Percentiles rank a stretch among this genome's conserved stretches.
phyloP scores from a whole-genome alignment of 1,140 invertebrate genomes.

The Oryzaephilus surinamensis region DNA sequence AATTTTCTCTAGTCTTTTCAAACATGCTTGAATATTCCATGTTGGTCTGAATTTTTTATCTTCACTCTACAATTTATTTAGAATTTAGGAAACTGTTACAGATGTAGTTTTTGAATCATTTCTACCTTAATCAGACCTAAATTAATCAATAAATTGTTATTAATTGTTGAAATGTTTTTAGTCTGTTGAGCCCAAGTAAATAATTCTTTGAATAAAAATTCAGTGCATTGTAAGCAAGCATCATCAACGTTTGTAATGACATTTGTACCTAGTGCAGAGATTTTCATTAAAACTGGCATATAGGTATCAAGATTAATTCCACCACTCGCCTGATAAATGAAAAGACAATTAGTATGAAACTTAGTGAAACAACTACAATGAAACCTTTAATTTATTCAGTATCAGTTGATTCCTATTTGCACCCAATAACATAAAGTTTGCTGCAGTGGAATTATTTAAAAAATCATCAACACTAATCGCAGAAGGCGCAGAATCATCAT shows the following conservation, averaged over 20 bases:
- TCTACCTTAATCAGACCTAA: slow-evolving; percentile 59
- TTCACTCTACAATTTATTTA: slow-evolving; percentile 40
- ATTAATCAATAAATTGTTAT: slow-evolving; percentile 55
- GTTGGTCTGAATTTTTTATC: slow-evolving; percentile 43
- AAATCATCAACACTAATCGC: slow-evolving; percentile 41
- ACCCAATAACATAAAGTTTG: slow-evolving; percentile 45
- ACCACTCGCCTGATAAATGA: slow-evolving; percentile 7
- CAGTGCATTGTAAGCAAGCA: slow-evolving; percentile 41
- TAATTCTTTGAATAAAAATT: slow-evolving; percentile 47
- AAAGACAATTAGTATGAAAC: too few species aligned
- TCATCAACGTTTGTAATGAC: slow-evolving; percentile 43
- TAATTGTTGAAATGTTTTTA: slow-evolving; percentile 42
- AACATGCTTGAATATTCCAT: slow-evolving; percentile 50
- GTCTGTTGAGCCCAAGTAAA: slow-evolving; percentile 44
- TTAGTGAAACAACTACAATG: slow-evolving; percentile 16
- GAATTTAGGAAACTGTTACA: slow-evolving; percentile 9
- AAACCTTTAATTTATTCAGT: slow-evolving; percentile 38
- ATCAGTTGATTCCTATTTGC: slow-evolving; percentile 37
- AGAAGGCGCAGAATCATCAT: slow-evolving; percentile 29
- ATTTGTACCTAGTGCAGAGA: slow-evolving; percentile 44
- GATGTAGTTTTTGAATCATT: slow-evolving; percentile 7
- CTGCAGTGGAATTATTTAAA: slow-evolving; percentile 42
- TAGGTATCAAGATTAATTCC: slow-evolving; percentile 39
- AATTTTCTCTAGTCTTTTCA: slow-evolving; percentile 43
- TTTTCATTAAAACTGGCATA: slow-evolving; percentile 45